Evolutionary conservation across 1,140 invertebrate species (phyloP).

Genomic region (Apocrypta bakeri): DNA sequence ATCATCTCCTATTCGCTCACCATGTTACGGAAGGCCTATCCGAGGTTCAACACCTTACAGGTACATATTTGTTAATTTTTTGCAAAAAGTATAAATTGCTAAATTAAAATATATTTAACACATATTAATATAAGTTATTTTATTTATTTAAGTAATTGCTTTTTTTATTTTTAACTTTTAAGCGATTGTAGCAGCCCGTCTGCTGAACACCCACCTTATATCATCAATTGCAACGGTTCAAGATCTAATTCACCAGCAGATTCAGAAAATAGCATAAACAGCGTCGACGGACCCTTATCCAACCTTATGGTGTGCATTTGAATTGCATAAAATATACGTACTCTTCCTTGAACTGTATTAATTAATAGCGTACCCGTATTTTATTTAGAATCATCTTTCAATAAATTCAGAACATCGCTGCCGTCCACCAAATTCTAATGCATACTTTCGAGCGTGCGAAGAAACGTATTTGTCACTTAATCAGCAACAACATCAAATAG

Average conservation of each 20-base stretch:
- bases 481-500: conserved; percentile 50
- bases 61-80: conserved; percentile 57
- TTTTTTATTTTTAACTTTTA: conserved; percentile 31
- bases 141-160: no score
- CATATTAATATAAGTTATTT: background rate
- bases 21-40: conserved; percentile 68
- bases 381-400: conserved; percentile 61
- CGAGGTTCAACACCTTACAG: conserved; percentile 70
- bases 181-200: conserved; percentile 76
- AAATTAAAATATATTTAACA: background rate
- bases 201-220: conserved; percentile 69
- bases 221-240: conserved; percentile 71
- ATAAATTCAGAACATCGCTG: conserved; percentile 61
- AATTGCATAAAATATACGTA: background rate
- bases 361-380: background rate
- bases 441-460: conserved; percentile 28
- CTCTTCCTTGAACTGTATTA: conserved; percentile 39
- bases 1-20: conserved; percentile 55
- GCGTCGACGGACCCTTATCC: conserved; percentile 77
- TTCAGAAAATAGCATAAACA: conserved; percentile 79
- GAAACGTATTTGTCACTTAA: conserved; percentile 61
- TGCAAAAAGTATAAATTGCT: no score
- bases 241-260: conserved; percentile 78
- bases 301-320: conserved; percentile 78
- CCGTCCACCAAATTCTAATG: conserved; percentile 57